A percentile compares a stretch with the other conserved stretches of the same genome.
Conservation (phyloP, 2,113 vertebrate species). For the Odontophorus gujanensis region DNA sequence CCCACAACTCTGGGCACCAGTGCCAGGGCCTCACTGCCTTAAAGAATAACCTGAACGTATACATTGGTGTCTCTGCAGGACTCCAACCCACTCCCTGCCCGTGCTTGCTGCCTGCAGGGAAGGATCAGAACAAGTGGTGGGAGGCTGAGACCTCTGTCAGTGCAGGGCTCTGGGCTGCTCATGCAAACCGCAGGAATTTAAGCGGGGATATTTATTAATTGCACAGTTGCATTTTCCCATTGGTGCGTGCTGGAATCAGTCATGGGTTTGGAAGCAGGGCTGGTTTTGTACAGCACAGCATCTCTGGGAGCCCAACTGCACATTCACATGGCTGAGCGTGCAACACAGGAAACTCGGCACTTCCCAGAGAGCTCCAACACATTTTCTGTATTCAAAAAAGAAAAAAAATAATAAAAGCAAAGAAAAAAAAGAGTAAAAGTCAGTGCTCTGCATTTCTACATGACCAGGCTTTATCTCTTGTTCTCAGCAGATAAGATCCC, state of each 20-base stretch:
- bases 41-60: background rate
- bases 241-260: background rate
- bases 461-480: conserved; percentile 44
- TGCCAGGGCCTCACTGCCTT: background rate
- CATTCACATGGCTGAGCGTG: background rate
- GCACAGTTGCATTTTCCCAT: background rate
- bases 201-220: background rate
- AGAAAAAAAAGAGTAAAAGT: background rate
- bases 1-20: no score
- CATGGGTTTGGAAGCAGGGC: background rate
- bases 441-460: background rate
- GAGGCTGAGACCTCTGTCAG: background rate
- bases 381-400: background rate
- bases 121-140: no score
- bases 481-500: conserved; percentile 48
- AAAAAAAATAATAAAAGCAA: background rate
- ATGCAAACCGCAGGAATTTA: background rate
- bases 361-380: background rate
- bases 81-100: no score
- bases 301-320: background rate
- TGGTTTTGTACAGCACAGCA: background rate
- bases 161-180: background rate
- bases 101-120: no score
- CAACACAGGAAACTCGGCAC: conserved; percentile 2
- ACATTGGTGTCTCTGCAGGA: background rate